Conservation (phyloP, 2,113 vertebrate species). For the Oncorhynchus kisutch region DNA sequence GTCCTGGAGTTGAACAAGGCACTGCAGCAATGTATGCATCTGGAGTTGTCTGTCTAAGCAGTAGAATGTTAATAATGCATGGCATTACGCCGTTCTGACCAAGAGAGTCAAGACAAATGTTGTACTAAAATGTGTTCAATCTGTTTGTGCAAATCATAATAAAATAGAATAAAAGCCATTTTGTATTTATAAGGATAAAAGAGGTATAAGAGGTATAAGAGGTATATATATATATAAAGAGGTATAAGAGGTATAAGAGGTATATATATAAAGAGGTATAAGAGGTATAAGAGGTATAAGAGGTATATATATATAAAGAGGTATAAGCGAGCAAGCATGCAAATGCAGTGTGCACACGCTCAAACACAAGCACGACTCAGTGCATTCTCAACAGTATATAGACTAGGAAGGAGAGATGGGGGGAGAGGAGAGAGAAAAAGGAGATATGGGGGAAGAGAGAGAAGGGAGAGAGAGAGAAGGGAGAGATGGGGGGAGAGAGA, state of each 20-base stretch:
- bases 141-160: background rate
- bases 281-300: too few relatives aligned
- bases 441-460: rapidly evolving
- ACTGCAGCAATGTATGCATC: background rate
- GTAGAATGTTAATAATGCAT: background rate
- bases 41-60: background rate
- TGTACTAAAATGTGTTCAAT: background rate
- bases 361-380: slow-evolving; percentile 1
- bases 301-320: too few relatives aligned
- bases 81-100: background rate
- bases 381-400: too few relatives aligned
- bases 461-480: too few relatives aligned
- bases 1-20: background rate
- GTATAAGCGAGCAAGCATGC: background rate
- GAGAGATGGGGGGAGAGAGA: too few relatives aligned
- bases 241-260: too few relatives aligned
- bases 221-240: too few relatives aligned
- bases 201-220: too few relatives aligned
- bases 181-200: too few relatives aligned
- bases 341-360: background rate
- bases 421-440: too few relatives aligned
- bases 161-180: background rate
- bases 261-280: too few relatives aligned
- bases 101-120: background rate
- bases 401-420: too few relatives aligned